Conservation (phyloP, 1,140 invertebrate species). For the Tetraneura akinire region DNA sequence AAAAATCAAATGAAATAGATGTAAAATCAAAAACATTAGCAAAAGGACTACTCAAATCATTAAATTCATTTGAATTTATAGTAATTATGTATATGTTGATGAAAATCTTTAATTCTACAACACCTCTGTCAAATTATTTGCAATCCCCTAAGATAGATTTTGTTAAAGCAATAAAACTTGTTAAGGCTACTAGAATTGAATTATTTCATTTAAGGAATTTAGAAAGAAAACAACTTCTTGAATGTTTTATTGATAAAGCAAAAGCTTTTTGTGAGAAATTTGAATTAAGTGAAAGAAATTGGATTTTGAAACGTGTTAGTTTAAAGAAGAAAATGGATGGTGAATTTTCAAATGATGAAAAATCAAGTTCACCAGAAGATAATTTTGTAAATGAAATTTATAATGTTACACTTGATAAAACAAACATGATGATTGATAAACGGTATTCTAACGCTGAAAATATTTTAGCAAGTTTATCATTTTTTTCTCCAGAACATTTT, state of each 20-base stretch:
- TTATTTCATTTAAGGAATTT: constrained; percentile 14
- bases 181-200: constrained; percentile 9
- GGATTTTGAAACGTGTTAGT: neutral
- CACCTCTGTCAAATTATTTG: constrained; percentile 14
- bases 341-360: neutral
- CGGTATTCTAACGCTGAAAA: neutral
- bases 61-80: constrained; percentile 29
- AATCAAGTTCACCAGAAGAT: neutral
- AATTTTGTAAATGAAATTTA: constrained; percentile 1
- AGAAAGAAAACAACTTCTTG: neutral
- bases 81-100: constrained; percentile 11
- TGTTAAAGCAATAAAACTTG: constrained; percentile 14
- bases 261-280: constrained; percentile 10
- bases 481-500: neutral
- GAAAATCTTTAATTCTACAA: constrained; percentile 20
- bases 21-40: constrained; percentile 13
- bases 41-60: constrained; percentile 16
- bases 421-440: constrained; percentile 16
- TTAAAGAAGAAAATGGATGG: neutral
- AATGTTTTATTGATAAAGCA: constrained; percentile 23
- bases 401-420: constrained; percentile 21
- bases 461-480: neutral
- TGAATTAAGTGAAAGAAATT: neutral
- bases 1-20: constrained; percentile 20
- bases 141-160: neutral